phyloP scores from a whole-genome alignment of 2,888 invertebrate species.

The Epinotia ramella region DNA sequence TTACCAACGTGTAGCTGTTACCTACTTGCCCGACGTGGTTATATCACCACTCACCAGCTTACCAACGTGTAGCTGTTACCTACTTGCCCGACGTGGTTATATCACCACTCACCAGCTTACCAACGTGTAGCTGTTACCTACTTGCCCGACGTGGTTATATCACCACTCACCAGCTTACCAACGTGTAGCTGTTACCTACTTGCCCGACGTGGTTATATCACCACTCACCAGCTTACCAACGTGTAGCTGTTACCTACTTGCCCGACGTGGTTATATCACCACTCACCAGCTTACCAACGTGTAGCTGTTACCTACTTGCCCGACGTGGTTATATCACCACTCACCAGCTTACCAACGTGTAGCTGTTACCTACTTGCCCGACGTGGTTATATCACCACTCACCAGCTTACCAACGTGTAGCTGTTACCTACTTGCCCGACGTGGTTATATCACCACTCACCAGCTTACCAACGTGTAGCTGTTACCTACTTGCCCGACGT shows the following conservation, averaged over 20 bases:
- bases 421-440: conserved; percentile 8
- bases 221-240: too few relatives aligned
- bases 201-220: conserved; percentile 26
- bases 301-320: conserved; percentile 9
- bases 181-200: conserved; percentile 14
- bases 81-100: conserved; percentile 23
- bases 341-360: conserved; percentile 47
- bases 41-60: too few relatives aligned
- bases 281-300: conserved; percentile 48
- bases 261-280: conserved; percentile 28
- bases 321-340: conserved; percentile 31
- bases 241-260: conserved; percentile 12
- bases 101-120: too few relatives aligned
- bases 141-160: conserved; percentile 24
- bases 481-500: conserved; percentile 6
- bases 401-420: conserved; percentile 46
- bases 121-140: conserved; percentile 10
- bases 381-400: conserved; percentile 34
- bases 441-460: conserved; percentile 37
- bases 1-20: conserved; percentile 40
- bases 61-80: conserved; percentile 5
- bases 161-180: too few relatives aligned
- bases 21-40: conserved; percentile 15
- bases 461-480: conserved; percentile 46
- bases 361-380: conserved; percentile 9